phyloP scores from a whole-genome alignment of 1,140 invertebrate genomes.

The Diorhabda sublineata region DNA sequence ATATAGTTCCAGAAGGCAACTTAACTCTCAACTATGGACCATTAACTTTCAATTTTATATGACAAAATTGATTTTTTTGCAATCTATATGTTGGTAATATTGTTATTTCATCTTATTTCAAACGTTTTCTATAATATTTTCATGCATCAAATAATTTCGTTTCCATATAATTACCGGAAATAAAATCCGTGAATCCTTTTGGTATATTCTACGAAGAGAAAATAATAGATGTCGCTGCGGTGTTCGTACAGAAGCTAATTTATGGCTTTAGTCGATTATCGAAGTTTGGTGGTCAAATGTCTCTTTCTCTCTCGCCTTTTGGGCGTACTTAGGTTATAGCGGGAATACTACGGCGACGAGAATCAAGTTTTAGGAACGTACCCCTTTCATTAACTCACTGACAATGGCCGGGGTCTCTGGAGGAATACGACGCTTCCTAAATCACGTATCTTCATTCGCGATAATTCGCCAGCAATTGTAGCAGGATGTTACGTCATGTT shows the following conservation, averaged over 20 bases:
- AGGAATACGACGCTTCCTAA: background rate
- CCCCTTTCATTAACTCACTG: constrained; percentile 31
- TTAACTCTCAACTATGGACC: too few relatives aligned
- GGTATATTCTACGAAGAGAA: constrained; percentile 22
- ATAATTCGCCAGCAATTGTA: background rate
- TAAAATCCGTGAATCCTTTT: constrained; percentile 25
- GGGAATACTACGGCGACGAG: constrained; percentile 19
- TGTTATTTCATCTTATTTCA: too few relatives aligned
- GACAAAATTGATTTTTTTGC: too few relatives aligned
- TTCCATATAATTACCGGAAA: constrained; percentile 16
- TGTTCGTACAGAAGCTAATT: constrained; percentile 27
- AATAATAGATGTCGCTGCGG: constrained; percentile 33
- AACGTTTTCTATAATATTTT: too few relatives aligned
- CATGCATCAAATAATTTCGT: background rate
- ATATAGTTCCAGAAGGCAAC: too few relatives aligned
- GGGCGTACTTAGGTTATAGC: constrained; percentile 26
- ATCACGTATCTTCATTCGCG: background rate
- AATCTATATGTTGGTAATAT: too few relatives aligned
- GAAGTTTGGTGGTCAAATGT: constrained; percentile 33
- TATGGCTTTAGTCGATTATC: constrained; percentile 34
- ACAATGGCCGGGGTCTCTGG: background rate
- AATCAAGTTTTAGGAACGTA: constrained; percentile 29
- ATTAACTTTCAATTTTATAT: too few relatives aligned
- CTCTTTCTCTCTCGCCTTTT: background rate
- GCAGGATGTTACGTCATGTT: too few relatives aligned